Evolutionary conservation across 37 sponge, comb jelly and placozoan genomes (phyloP).

Genomic region (Ephydatia muelleri): DNA sequence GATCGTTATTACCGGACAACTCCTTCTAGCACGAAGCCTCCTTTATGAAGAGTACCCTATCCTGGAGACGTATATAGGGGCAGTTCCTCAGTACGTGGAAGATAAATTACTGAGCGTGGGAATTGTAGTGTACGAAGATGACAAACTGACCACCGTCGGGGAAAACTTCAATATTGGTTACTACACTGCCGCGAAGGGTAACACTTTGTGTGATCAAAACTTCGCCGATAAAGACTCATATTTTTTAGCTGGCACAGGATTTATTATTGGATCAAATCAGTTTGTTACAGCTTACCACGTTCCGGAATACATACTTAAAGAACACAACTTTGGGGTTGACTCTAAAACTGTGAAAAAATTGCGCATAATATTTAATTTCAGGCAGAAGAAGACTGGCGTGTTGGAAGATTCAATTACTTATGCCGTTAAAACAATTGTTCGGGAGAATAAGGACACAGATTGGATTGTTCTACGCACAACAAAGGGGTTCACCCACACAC

Average conservation of each 20-base stretch:
- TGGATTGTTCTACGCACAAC: background rate
- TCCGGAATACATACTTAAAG: background rate
- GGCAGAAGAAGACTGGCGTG: background rate
- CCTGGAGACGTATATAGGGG: background rate
- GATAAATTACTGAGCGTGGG: background rate
- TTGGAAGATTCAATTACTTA: background rate
- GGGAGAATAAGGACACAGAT: background rate
- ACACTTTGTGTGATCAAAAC: background rate
- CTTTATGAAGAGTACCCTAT: too few relatives aligned
- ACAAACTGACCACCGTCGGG: background rate
- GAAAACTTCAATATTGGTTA: background rate
- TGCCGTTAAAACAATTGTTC: background rate
- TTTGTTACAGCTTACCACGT: background rate
- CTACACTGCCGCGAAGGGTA: background rate
- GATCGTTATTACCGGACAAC: too few relatives aligned
- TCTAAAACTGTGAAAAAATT: background rate
- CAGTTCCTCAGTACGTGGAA: background rate
- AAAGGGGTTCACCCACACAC: background rate
- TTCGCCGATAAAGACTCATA: background rate
- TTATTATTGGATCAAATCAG: background rate
- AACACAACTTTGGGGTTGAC: background rate
- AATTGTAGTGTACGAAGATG: background rate
- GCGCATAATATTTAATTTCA: background rate
- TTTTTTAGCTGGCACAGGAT: background rate
- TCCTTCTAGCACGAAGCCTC: too few relatives aligned